Evolutionary conservation across 2,113 vertebrate genomes (phyloP).

Genomic region (Eulemur macaco): DNA sequence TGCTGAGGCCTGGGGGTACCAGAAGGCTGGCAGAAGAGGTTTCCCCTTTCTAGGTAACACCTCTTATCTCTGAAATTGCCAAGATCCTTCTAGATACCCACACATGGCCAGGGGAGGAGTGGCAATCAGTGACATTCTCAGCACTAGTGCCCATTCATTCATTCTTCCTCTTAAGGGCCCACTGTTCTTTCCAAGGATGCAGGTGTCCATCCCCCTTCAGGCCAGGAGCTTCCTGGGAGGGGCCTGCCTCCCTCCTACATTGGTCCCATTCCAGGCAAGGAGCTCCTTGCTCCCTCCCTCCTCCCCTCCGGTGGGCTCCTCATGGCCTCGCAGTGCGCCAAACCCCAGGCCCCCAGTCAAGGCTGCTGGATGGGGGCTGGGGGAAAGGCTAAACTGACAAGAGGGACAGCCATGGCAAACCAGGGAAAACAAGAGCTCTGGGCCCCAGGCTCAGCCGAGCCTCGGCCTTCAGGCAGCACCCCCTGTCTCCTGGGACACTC

Average conservation of each 20-base stretch:
- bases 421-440: background rate
- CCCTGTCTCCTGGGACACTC: constrained; percentile 52
- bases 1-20: background rate
- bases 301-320: background rate
- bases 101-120: background rate
- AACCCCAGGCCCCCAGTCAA: too few relatives aligned
- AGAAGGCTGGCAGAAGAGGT: too few relatives aligned
- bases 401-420: background rate
- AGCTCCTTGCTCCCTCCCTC: background rate
- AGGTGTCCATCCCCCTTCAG: background rate
- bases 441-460: background rate
- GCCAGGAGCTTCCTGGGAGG: background rate
- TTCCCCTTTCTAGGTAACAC: background rate
- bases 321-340: background rate
- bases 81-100: background rate
- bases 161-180: accelerated
- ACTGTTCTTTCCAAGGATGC: accelerated
- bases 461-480: background rate
- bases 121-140: background rate
- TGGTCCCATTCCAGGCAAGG: background rate
- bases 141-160: background rate
- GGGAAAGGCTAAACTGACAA: accelerated
- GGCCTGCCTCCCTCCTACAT: background rate
- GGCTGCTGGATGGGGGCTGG: accelerated
- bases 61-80: background rate